phyloP scores from a whole-genome alignment of 2,113 vertebrate genomes.

The Corythoichthys haematopterus region DNA sequence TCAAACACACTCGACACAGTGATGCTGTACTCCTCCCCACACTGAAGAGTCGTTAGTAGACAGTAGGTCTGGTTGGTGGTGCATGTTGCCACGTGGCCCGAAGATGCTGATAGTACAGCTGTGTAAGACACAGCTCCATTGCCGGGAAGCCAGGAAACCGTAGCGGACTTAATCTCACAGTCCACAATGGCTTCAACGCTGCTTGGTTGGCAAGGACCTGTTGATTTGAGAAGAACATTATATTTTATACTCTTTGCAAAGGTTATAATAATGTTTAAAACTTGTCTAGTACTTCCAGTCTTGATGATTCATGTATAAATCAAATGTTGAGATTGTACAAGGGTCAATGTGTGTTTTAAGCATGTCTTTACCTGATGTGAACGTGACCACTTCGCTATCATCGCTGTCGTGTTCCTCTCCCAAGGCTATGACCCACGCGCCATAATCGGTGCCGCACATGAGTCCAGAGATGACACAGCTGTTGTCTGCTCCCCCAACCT shows the following conservation, averaged over 20 bases:
- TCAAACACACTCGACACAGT: background rate
- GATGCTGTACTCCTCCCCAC: slow-evolving; percentile 3
- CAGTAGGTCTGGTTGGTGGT: background rate
- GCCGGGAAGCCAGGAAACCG: background rate
- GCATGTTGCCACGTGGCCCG: background rate
- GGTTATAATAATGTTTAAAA: no score
- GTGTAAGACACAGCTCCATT: background rate
- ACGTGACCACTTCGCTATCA: slow-evolving; percentile 31
- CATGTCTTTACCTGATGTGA: slow-evolving; percentile 58
- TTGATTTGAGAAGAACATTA: background rate
- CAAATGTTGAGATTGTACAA: no score
- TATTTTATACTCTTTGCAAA: background rate
- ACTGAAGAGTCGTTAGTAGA: background rate
- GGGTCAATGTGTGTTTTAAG: background rate
- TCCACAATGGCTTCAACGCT: background rate
- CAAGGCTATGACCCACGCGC: slow-evolving; percentile 50
- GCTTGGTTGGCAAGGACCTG: slow-evolving; percentile 3
- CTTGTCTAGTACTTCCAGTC: no score
- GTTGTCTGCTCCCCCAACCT: slow-evolving; percentile 1
- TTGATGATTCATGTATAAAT: no score
- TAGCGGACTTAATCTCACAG: slow-evolving; percentile 3
- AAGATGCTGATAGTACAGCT: background rate
- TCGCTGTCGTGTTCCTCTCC: slow-evolving; percentile 60
- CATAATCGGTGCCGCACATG: slow-evolving; percentile 58
- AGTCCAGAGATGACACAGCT: slow-evolving; percentile 50